Evolutionary conservation across 1,140 invertebrate species (phyloP).

Genomic region (Caenorhabditis inopinata): DNA sequence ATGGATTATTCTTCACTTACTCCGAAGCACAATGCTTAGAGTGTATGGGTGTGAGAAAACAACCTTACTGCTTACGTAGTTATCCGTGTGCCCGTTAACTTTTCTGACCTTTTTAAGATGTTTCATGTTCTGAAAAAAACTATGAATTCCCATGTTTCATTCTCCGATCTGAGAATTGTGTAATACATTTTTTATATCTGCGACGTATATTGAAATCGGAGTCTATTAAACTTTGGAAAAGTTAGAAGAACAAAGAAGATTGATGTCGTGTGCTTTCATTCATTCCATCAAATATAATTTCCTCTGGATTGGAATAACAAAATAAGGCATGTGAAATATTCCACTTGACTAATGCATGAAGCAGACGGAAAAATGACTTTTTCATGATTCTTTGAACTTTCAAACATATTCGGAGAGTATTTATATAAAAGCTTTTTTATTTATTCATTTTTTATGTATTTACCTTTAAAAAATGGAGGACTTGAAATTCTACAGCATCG

Average conservation of each 20-base stretch:
- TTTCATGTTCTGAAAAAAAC: too few species aligned
- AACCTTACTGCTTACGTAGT: background rate
- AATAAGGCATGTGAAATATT: background rate
- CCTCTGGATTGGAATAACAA: too few species aligned
- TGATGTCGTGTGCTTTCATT: background rate
- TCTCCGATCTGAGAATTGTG: background rate
- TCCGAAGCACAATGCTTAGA: background rate
- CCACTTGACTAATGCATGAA: constrained; percentile 11
- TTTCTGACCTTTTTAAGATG: too few species aligned
- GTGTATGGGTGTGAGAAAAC: constrained; percentile 29
- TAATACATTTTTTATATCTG: background rate
- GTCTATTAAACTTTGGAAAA: background rate
- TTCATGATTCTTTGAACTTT: too few species aligned
- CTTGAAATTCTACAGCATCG: too few species aligned
- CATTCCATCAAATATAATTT: background rate
- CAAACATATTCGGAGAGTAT: too few species aligned
- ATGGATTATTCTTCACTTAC: background rate
- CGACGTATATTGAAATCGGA: background rate
- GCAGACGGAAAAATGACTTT: too few species aligned
- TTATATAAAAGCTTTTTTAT: too few species aligned
- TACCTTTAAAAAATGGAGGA: too few species aligned
- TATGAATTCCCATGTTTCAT: too few species aligned
- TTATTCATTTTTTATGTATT: too few species aligned
- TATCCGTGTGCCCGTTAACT: background rate
- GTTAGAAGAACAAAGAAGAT: background rate